These are phyloP conservation scores for Strix aluco DNA, from an alignment of 2,113 vertebrate genomes.

Conservation along the genomic window DNA sequence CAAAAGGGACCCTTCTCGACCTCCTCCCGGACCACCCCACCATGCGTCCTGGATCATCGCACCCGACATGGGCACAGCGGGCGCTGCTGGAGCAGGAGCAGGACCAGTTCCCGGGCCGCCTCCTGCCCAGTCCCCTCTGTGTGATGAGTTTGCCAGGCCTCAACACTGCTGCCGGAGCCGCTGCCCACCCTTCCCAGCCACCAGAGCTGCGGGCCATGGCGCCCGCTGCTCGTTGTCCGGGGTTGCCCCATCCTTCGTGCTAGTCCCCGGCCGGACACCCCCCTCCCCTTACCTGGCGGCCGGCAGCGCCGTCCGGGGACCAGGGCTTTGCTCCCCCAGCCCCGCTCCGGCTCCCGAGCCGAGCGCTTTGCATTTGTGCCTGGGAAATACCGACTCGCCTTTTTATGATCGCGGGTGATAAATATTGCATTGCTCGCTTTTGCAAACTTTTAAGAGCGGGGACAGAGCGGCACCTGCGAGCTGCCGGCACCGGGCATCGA, in stretches of 20 bases:
- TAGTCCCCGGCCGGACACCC: background rate
- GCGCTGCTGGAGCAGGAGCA: background rate
- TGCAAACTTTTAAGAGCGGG: slow-evolving; percentile 70
- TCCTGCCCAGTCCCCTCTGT: accelerated
- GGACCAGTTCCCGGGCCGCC: accelerated
- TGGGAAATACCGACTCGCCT: slow-evolving; percentile 55
- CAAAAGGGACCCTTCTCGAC: accelerated
- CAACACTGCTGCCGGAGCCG: accelerated
- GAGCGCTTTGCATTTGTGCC: slow-evolving; percentile 56
- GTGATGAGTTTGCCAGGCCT: background rate
- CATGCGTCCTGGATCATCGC: background rate
- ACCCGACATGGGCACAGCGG: accelerated
- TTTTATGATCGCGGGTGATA: slow-evolving; percentile 74
- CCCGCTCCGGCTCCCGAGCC: background rate
- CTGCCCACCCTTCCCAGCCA: background rate
- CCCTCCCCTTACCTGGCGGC: background rate
- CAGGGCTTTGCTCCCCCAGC: background rate
- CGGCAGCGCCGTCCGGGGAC: background rate
- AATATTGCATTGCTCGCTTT: slow-evolving; percentile 77
- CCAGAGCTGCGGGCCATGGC: too few relatives aligned
- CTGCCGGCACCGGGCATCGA: background rate
- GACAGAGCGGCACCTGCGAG: slow-evolving; percentile 36
- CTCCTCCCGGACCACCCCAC: background rate
- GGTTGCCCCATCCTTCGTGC: background rate
- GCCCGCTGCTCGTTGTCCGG: background rate